Evolutionary conservation across 1,140 invertebrate genomes (phyloP).

Genomic region (Branchinecta lynchi): DNA sequence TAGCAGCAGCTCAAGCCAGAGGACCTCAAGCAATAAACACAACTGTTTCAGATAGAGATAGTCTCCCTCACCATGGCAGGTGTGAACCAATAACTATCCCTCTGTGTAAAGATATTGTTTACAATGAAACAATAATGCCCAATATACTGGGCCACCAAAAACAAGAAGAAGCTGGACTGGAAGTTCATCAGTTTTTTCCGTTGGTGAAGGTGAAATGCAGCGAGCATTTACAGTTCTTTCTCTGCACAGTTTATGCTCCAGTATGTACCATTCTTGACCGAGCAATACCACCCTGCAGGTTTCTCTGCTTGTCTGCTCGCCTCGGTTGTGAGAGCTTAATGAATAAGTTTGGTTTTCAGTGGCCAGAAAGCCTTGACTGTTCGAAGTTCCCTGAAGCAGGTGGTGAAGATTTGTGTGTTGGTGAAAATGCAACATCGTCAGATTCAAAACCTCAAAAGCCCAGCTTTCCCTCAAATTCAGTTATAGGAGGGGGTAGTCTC

Average conservation of each 20-base stretch:
- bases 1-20: neutral
- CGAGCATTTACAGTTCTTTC: conserved; percentile 79
- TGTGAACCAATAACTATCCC: conserved; percentile 86
- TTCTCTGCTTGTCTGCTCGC: conserved; percentile 71
- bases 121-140: conserved; percentile 92
- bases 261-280: conserved; percentile 83
- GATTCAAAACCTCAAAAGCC: neutral
- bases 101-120: conserved; percentile 77
- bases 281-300: conserved; percentile 79
- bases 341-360: conserved; percentile 78
- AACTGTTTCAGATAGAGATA: conserved; percentile 32
- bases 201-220: conserved; percentile 93
- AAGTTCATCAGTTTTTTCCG: conserved; percentile 84
- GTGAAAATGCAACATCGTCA: conserved; percentile 49
- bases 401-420: conserved; percentile 59
- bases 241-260: conserved; percentile 90
- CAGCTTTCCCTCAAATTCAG: neutral
- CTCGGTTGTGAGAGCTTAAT: conserved; percentile 79
- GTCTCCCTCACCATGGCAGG: conserved; percentile 53
- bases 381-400: conserved; percentile 65
- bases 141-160: conserved; percentile 82
- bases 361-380: conserved; percentile 88
- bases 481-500: neutral
- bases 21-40: conserved; percentile 11
- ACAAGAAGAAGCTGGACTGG: conserved; percentile 85